Evolutionary conservation across 2,888 invertebrate species (phyloP).

Genomic region (Polydesmus complanatus): DNA sequence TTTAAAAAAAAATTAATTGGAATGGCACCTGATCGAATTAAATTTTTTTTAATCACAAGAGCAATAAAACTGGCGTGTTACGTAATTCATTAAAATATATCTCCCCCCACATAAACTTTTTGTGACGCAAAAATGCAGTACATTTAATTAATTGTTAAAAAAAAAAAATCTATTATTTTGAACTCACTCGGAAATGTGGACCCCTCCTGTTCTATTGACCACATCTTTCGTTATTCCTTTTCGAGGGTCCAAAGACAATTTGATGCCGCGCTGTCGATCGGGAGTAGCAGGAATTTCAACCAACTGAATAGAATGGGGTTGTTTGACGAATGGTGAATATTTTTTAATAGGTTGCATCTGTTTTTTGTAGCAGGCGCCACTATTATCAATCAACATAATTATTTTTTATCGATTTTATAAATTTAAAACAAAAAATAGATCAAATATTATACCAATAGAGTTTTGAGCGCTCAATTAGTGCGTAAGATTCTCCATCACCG

Average conservation of each 20-base stretch:
- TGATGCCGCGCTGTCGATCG: conserved; percentile 41
- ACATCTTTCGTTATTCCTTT: conserved; percentile 32
- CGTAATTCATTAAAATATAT: no score
- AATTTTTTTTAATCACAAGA: neutral
- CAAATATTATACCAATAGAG: conserved; percentile 56
- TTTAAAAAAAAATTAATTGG: neutral
- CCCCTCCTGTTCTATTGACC: conserved; percentile 39
- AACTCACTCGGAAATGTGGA: conserved; percentile 45
- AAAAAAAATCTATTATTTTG: no score
- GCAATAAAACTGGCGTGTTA: no score
- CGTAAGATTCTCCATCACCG: conserved; percentile 84
- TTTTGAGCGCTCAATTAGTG: conserved; percentile 74
- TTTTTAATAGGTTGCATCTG: conserved; percentile 49
- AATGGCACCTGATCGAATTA: neutral
- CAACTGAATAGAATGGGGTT: conserved; percentile 67
- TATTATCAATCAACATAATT: conserved; percentile 29
- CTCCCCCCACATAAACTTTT: no score
- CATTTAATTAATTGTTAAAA: no score
- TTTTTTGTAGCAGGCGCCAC: conserved; percentile 61
- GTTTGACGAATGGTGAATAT: conserved; percentile 29
- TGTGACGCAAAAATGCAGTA: no score
- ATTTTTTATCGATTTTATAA: neutral
- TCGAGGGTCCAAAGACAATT: conserved; percentile 44
- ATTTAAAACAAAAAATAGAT: neutral
- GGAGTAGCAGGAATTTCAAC: conserved; percentile 58